Base-by-base conservation (phyloP, 2,113 vertebrate genomes). In the Pseudolaguvia tuberculata region DNA sequence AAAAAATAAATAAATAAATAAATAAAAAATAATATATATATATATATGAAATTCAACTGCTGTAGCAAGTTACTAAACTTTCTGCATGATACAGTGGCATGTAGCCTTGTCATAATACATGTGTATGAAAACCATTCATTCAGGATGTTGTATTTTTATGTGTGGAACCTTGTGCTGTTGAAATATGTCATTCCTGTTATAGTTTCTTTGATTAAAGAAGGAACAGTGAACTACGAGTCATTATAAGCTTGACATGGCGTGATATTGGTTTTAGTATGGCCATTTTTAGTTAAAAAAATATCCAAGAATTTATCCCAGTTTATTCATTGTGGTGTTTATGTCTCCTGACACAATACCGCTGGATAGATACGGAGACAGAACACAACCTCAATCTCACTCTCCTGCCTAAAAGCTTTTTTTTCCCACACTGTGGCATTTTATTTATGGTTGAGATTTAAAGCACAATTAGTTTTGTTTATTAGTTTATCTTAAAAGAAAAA, bases 401-500 rank as follows among this genome's bases (percentile, higher is more conserved):
- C 4, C 47, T 11, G 31, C 31, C 31, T 6, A 35, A 35, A 35
- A 35, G 31, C 31, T 35, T 42, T 42, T 1, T 9, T 42, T 42
- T 42, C 39, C n/a, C n/a, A 42, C 4, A 50, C 45, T 63, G n/a
- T 63, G 4, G 21, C 20, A 45, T 63, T 39, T 35, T 21, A 18
- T 39, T 62, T 63, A 12, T n/a, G 35, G 35, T 42, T 42, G 31
- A 23, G 11, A 45, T 45, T 11, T 45, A 45, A 45, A 63, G 29
- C 48, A 21, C 45, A 15, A 35, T 73, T 73, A 39, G 47, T 13
- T n/a, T 47, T 6, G n/a, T 61, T 39, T 21, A 31, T 61, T 72
- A 31, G 27, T 35, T 63, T 70, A 15, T 6, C 51, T n/a, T n/a
- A n/a, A n/a, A n/a, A n/a, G 58, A 31, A 69, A 23, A 77, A 21